Evolutionary conservation across 2,888 invertebrate genomes (phyloP), one percentile per base, ranked within the genome.

Genomic region (Sarcophaga subvicina): DNA sequence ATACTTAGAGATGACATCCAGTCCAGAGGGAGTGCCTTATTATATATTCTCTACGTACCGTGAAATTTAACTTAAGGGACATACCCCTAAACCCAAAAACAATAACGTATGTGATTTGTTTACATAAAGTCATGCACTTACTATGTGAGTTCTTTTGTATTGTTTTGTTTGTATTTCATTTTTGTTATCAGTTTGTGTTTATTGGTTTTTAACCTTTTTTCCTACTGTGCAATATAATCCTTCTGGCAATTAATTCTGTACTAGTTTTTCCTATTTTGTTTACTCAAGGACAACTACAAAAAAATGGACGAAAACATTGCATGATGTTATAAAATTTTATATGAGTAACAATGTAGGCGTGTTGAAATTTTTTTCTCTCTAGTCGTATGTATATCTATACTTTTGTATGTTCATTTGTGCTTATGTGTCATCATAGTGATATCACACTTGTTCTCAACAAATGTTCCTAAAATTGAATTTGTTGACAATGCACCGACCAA

Each of bases 381-480:
- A 3, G 27, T 27, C 27, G 20, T 20, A n/a, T n/a, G 3, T 25
- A 27, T 27, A 27, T 27, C 64, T 64, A 2, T 73, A 20, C 37
- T 8, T 72, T 17, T 62, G 69, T 70, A 54, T 78, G 12, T 63
- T 49, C 47, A 11, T 60, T 47, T 75, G 63, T 66, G 70, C 70
- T 82, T 80, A 70, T 82, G 12, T 80, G 70, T 66, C 75, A 84
- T 81, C 81, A 71, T 83, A 71, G 81, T 81, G 83, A 78, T 81
- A 81, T 84, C 78, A 81, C 78, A 71, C 83, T 87, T 86, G 86
- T 78, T 66, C 72, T 75, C 64, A 73, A 64, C 75, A 81, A 87
- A 87, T 84, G 78, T 87, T 81, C 75, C 78, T 62, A 87, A 84
- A 87, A 87, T 79, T 84, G 81, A 66, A 84, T 84, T 87, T 84